Base-by-base conservation (phyloP, 2,797 vertebrate genomes). In the Hoplostethus atlanticus region DNA sequence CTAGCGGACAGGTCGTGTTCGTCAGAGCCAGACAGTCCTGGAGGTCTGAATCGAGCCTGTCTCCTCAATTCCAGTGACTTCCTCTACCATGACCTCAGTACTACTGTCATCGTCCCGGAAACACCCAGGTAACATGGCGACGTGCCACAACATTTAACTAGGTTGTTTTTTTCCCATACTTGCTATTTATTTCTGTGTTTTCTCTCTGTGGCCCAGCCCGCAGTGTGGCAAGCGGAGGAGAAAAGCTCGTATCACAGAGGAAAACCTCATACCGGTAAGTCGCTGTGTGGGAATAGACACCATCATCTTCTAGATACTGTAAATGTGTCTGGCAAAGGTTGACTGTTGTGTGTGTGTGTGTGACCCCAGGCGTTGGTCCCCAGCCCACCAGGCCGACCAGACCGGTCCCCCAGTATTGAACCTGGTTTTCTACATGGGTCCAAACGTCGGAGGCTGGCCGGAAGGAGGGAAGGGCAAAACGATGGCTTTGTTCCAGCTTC, bases 121-220 rank as follows among this genome's bases (percentile, higher is more conserved):
- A 95, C 95, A 0, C 95, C 93, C 48, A 95, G 94, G 94, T 94
- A 92, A 34, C 10, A 42, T 10, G 40, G 40, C 40, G 10, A 21
- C 40, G 11, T 42, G 40, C 8, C 2, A 42, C 10, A 11, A 3
- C 3, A 10, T 42, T 9, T 11, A 42, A 42, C 40, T 11, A 10
- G 31, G 2, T 15, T 13, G 55, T 34, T 1, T 15, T 38, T 6
- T 4, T 40, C 2, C 55, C 25, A 16, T 11, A 28, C 2, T 2
- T 3, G 6, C 25, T n/a, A n/a, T 8, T 6, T 15, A 28, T 10
- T 5, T n/a, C 6, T 15, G 25, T 21, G 55, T 21, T n/a, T 28
- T n/a, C 4, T 31, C 2, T 58, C 3, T 53, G 3, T 56, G 21
- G 9, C 59, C 36, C 80, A 92, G 91, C 30, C 88, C 89, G 0